These are phyloP conservation scores for Pseudochaenichthys georgianus DNA, from an alignment of 2,797 vertebrate species.

Conservation along the genomic window DNA sequence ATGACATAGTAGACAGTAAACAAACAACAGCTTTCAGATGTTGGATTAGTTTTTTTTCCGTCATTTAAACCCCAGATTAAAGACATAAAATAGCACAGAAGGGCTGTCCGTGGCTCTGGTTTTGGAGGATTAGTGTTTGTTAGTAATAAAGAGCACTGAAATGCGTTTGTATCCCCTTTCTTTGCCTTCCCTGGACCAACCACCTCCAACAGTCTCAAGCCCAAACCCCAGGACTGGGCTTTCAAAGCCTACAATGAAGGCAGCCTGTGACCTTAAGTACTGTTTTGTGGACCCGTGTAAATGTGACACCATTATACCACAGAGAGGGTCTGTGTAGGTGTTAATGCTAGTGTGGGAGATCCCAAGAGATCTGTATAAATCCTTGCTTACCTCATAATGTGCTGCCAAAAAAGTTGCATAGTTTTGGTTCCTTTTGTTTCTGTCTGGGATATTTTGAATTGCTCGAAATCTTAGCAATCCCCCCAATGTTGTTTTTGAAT, in stretches of 20 bases:
- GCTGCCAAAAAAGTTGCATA: slow-evolving; percentile 30
- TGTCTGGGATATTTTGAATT: slow-evolving; percentile 9
- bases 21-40: slow-evolving; percentile 75
- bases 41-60: slow-evolving; percentile 67
- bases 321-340: slow-evolving; percentile 75
- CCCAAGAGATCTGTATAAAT: slow-evolving; percentile 62
- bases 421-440: slow-evolving; percentile 23
- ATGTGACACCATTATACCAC: slow-evolving; percentile 78
- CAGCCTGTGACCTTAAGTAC: slow-evolving; percentile 75
- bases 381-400: slow-evolving; percentile 54
- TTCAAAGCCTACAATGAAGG: slow-evolving; percentile 71
- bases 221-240: slow-evolving; percentile 50
- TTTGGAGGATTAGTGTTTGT: slow-evolving; percentile 75
- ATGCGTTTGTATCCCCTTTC: slow-evolving; percentile 62
- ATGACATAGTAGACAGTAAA: slow-evolving; percentile 66
- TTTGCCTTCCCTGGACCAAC: slow-evolving; percentile 44
- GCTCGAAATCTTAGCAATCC: neutral
- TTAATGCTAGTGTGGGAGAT: slow-evolving; percentile 72
- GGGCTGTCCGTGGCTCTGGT: slow-evolving; percentile 48
- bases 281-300: slow-evolving; percentile 79
- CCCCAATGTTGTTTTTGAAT: neutral
- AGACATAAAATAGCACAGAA: slow-evolving; percentile 66
- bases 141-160: slow-evolving; percentile 69
- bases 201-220: slow-evolving; percentile 46
- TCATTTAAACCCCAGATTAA: slow-evolving; percentile 64